A percentile compares a stretch with the other conserved stretches of the same genome.
Conservation (phyloP, 2,888 invertebrate genomes). For the Drosophila infuscata region DNA sequence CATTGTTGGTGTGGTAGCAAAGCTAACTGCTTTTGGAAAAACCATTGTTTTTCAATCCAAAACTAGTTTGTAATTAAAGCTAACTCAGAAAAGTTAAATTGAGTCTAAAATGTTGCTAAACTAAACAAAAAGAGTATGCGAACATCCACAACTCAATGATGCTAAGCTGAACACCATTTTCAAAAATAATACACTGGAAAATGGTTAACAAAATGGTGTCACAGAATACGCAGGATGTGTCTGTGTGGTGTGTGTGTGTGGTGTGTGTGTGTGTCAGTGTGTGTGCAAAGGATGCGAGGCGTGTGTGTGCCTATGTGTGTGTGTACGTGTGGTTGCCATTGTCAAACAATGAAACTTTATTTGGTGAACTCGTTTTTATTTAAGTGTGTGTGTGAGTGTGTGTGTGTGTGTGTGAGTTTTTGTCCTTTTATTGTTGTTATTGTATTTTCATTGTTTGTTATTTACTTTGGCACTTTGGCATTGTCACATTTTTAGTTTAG, state of each 20-base stretch:
- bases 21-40: background rate
- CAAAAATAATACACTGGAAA: slow-evolving; percentile 42
- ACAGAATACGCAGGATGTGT: slow-evolving; percentile 10
- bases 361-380: slow-evolving; percentile 51
- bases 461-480: slow-evolving; percentile 78
- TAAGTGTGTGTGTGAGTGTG: slow-evolving; percentile 3
- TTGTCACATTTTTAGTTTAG: slow-evolving; percentile 78
- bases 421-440: slow-evolving; percentile 60
- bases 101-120: background rate
- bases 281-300: slow-evolving; percentile 18
- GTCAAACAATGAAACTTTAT: slow-evolving; percentile 77
- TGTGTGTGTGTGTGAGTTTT: slow-evolving; percentile 3
- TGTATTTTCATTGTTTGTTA: slow-evolving; percentile 79
- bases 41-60: background rate
- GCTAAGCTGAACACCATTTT: slow-evolving; percentile 8
- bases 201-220: slow-evolving; percentile 38
- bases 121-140: slow-evolving; percentile 14
- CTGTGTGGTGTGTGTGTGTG: background rate
- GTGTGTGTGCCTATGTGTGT: slow-evolving; percentile 26
- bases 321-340: slow-evolving; percentile 49
- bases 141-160: background rate
- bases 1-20: slow-evolving; percentile 1
- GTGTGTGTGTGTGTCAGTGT: slow-evolving; percentile 1
- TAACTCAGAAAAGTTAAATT: background rate
- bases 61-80: background rate